Evolutionary conservation across 2,888 invertebrate genomes (phyloP).

Genomic region (Dichetophora obliterata): DNA sequence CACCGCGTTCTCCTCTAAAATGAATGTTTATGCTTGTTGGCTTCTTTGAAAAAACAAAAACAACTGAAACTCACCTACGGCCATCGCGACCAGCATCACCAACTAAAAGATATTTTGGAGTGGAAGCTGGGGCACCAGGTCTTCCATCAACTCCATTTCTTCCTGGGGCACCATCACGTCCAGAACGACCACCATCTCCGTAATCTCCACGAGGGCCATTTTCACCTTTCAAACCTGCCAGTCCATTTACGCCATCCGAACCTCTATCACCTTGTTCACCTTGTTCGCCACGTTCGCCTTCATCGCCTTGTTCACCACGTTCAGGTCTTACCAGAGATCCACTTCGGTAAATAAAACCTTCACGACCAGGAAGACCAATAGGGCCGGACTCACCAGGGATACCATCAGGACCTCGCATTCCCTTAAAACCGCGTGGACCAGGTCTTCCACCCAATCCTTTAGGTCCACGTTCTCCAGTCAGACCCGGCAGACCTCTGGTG

Average conservation of each 20-base stretch:
- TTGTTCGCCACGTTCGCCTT: conserved; percentile 67
- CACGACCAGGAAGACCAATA: conserved; percentile 66
- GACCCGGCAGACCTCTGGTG: conserved; percentile 59
- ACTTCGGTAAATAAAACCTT: conserved; percentile 57
- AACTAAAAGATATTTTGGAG: conserved; percentile 59
- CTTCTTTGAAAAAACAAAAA: not conserved
- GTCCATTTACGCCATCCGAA: conserved; percentile 59
- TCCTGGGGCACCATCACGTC: conserved; percentile 70
- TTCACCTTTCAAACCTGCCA: conserved; percentile 63
- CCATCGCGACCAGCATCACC: conserved; percentile 64
- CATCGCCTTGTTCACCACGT: conserved; percentile 60
- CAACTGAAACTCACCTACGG: conserved; percentile 55
- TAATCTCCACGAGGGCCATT: conserved; percentile 62
- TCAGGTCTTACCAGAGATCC: conserved; percentile 55
- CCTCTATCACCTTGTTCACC: conserved; percentile 63
- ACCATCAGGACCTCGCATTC: conserved; percentile 74
- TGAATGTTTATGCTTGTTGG: not conserved
- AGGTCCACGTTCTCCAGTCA: conserved; percentile 67
- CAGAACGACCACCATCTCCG: conserved; percentile 66
- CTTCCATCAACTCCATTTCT: conserved; percentile 72
- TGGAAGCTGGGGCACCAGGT: conserved; percentile 70
- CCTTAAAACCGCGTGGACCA: conserved; percentile 71
- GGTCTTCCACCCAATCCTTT: conserved; percentile 66
- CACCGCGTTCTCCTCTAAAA: conserved; percentile 71
- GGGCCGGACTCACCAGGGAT: conserved; percentile 67